phyloP scores from a whole-genome alignment of 30 jellyfish, hydroid and myxozoan genomes.

The Calvadosia cruxmelitensis region DNA sequence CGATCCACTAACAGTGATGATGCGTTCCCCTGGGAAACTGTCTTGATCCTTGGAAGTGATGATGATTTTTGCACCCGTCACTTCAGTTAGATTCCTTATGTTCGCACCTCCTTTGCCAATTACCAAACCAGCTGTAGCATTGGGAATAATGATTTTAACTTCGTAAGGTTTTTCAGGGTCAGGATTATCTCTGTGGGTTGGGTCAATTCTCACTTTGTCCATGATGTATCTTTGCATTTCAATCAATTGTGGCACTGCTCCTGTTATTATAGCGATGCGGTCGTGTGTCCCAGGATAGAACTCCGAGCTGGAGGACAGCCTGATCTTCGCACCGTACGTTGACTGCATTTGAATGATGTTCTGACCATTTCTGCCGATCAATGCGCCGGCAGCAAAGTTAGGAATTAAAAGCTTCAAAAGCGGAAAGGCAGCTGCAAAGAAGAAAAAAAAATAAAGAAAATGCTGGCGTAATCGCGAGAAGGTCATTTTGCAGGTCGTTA shows the following conservation, averaged over 20 bases:
- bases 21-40: constrained; percentile 86
- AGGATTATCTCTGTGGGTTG: constrained; percentile 40
- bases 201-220: constrained; percentile 79
- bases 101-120: constrained; percentile 97
- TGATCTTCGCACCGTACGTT: constrained; percentile 82
- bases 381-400: constrained; percentile 98
- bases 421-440: constrained; percentile 47
- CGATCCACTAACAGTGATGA: constrained; percentile 79
- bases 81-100: constrained; percentile 71
- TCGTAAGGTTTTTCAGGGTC: constrained; percentile 16
- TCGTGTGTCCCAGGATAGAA: constrained; percentile 95
- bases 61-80: constrained; percentile 73
- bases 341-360: constrained; percentile 76
- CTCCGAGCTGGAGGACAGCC: constrained; percentile 83
- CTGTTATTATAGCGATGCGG: constrained; percentile 80
- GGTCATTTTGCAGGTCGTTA: no score
- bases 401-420: constrained; percentile 79
- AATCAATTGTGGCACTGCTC: constrained; percentile 78
- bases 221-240: constrained; percentile 79
- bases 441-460: constrained; percentile 4
- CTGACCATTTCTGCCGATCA: constrained; percentile 89
- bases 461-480: not conserved
- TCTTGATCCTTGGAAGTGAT: constrained; percentile 87
- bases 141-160: constrained; percentile 85
- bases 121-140: constrained; percentile 89